These are phyloP conservation scores for Myzus persicae DNA, from an alignment of 1,140 invertebrate species.

Conservation along the genomic window DNA sequence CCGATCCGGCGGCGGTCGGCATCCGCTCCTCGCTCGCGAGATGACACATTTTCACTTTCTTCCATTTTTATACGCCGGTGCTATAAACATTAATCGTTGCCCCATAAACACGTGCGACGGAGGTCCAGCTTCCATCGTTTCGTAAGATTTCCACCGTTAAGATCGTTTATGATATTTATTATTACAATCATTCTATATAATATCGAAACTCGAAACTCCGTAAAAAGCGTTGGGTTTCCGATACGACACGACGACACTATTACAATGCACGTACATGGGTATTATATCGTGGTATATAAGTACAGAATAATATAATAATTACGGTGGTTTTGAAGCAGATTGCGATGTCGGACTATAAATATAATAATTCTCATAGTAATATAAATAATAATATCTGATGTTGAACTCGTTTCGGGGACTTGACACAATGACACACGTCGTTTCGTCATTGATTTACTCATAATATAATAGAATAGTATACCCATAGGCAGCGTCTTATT, in stretches of 20 bases:
- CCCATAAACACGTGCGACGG: background rate
- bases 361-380: background rate
- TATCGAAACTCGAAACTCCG: background rate
- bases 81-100: slow-evolving; percentile 23
- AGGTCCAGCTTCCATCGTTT: background rate
- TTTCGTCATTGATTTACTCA: too few relatives aligned
- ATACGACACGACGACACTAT: background rate
- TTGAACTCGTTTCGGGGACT: background rate
- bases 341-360: background rate
- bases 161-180: background rate
- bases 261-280: background rate
- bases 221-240: background rate
- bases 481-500: too few relatives aligned
- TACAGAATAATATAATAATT: background rate
- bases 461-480: too few relatives aligned
- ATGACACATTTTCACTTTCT: slow-evolving; percentile 40
- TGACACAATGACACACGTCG: background rate
- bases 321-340: background rate
- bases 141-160: background rate
- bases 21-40: background rate
- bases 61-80: slow-evolving; percentile 31
- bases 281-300: background rate
- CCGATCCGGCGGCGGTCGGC: background rate
- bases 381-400: background rate
- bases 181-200: background rate